Evolutionary conservation across 2,888 invertebrate genomes (phyloP), one percentile per base, ranked within the genome.

Genomic region (Geophilus truncorum): DNA sequence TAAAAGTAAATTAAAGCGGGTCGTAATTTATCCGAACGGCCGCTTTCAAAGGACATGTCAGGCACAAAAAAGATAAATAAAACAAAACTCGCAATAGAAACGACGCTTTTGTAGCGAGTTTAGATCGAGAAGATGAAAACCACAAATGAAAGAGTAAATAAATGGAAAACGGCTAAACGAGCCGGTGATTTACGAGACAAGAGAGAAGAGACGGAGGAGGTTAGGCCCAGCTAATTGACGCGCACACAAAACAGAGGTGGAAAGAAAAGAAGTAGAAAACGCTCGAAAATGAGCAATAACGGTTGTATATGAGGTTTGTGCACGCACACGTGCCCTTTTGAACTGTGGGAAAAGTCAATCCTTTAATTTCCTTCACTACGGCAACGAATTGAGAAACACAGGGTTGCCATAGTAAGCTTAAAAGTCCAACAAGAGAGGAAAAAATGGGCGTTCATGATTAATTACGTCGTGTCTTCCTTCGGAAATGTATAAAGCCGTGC

Each of bases 361-460:
- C 70, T 70, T 70, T 70, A 70, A 70, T 70, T 70, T 70, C 70
- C 70, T n/a, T 70, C 70, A 70, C 70, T 70, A 70, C 23, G 70
- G 70, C 70, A 70, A 70, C 70, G 25, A 28, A 25, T 45, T 6
- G 45, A 15, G 9, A 25, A 70, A 23, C 25, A 70, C 21, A 70
- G 10, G 28, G 28, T 70, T 70, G 70, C 70, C 51, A 51, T 51
- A 51, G 51, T 51, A 51, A 51, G 51, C 51, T n/a, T 51, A 18
- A 51, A 18, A n/a, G n/a, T n/a, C n/a, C n/a, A 18, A 7, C 51
- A 51, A 51, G 7, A 51, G 18, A 51, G 18, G 18, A 51, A 51
- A 51, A 18, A n/a, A 40, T 40, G n/a, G 12, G 12, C 40, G n/a
- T 51, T 18, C 7, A 51, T 51, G 51, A 51, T 51, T 45, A 45